Evolutionary conservation across 1,140 invertebrate genomes (phyloP), one percentile per base, ranked within the genome.

Genomic region (Papilio dardanus): DNA sequence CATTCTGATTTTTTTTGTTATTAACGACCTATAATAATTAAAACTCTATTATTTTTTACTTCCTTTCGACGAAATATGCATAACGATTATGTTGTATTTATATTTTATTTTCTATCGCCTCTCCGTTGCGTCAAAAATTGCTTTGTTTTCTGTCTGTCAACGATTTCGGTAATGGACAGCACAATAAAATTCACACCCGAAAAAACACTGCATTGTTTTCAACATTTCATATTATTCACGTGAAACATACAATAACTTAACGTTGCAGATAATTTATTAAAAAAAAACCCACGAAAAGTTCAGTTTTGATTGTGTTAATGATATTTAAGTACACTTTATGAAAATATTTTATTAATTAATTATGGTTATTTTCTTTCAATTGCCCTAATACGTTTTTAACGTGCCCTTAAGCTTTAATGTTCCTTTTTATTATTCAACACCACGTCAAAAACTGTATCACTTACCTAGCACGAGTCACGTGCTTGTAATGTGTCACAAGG

Each of bases 161-260:
- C 54, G 24, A 62, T 62, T 62, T 62, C 54, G 54, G 54, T 62
- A 12, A 62, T 24, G 24, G 10, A 30, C 21, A 62, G 16, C 10
- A 30, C 24, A 62, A 28, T 62, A 62, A 62, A 62, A 62, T n/a
- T 62, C 10, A 62, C 54, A 62, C 10, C 54, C 24, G 6, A 62
- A 62, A 50, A 62, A 62, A 0, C 24, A 14, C 10, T 30, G 12
- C 54, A 62, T 62, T 62, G 54, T 62, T 12, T 24, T 14, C 54
- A 58, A 28, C 10, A 62, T 28, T 14, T 54, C 16, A 24, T 24
- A 8, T 58, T 24, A 14, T 16, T 28, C 54, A 4, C 3, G 10
- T 14, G 4, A 62, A 62, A 12, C 24, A 62, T 54, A 54, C 19
- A 28, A 28, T 28, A 58, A 0, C 3, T 28, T 62, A 30, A 0